Base-by-base conservation (phyloP, 2,113 vertebrate genomes). In the Arothron firmamentum region DNA sequence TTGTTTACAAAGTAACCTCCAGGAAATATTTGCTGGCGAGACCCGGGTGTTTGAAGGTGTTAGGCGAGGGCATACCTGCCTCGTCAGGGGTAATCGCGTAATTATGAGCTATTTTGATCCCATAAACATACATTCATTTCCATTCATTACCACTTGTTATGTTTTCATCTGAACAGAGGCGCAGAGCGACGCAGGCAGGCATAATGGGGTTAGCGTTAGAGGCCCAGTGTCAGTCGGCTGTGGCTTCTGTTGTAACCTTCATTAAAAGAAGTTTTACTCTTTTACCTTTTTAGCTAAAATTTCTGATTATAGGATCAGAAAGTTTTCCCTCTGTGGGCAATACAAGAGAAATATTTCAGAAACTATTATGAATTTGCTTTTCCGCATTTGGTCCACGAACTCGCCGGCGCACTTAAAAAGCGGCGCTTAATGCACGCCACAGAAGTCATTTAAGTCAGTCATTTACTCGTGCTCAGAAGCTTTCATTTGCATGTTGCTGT, bases 21-120 rank as follows among this genome's bases (percentile, higher is more conserved):
- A 87, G 84, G 86, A 87, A 83, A 78, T 82, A 85, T 84, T 87
- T 86, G 74, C 81, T 46, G 57, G 63, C 20, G 67, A 87, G 84
- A 78, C 87, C 78, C 88, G 74, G 66, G 76, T 88, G 85, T 87
- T 78, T 87, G 78, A 16, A 55, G 80, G 69, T 78, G 79, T 72
- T 77, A 62, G 78, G 83, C 50, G 57, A 72, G 70, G 74, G 72
- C 82, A 87, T 82, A 89, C 87, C 87, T 90, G 78, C 66, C 68
- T 85, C 65, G 67, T 90, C 87, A 81, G 75, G 82, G 82, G 81
- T 88, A 88, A 87, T 88, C 76, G 80, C 74, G 85, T 87, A 90
- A 90, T 91, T 90, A 90, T 83, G 80, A 79, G 82, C 75, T 85
- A 89, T 91, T 91, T 90, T 89, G 79, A 87, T 83, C 82, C 82